A percentile compares a stretch with the other conserved stretches of the same genome.
These are phyloP conservation scores for Cistogaster globosa DNA, from an alignment of 2,888 invertebrate species.

Conservation along the genomic window DNA sequence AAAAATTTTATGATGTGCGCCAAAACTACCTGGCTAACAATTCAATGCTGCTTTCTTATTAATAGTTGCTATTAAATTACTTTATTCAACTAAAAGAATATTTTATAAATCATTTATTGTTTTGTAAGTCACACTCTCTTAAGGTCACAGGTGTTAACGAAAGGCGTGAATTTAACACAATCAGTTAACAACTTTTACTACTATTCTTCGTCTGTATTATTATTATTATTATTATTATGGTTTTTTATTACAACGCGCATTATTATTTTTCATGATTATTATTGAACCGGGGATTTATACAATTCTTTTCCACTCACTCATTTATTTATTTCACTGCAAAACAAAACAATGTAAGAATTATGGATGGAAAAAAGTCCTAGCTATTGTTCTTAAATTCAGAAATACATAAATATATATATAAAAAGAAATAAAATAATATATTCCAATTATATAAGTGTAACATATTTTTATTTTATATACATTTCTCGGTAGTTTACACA, in stretches of 20 bases:
- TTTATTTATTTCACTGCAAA: constrained; percentile 23
- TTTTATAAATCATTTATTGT: constrained; percentile 2
- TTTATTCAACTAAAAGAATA: neutral
- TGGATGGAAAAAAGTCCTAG: neutral
- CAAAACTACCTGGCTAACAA: too few species aligned
- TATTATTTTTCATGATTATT: constrained; percentile 30
- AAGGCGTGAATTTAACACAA: constrained; percentile 48
- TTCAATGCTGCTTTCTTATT: too few species aligned
- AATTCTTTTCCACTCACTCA: constrained; percentile 5
- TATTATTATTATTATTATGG: constrained; percentile 25
- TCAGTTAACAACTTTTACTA: constrained; percentile 51
- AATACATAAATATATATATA: neutral
- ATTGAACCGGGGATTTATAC: constrained; percentile 30
- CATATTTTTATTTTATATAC: constrained; percentile 49
- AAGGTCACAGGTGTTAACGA: constrained; percentile 32
- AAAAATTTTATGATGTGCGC: too few species aligned
- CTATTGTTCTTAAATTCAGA: neutral
- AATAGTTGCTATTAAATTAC: neutral
- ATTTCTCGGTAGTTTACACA: constrained; percentile 41
- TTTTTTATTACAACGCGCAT: constrained; percentile 26
- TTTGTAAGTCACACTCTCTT: too few species aligned
- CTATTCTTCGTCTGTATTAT: constrained; percentile 11
- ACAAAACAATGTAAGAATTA: constrained; percentile 4
- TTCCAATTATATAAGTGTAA: constrained; percentile 59
- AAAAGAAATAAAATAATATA: constrained; percentile 31